Evolutionary conservation across 1,140 invertebrate genomes (phyloP), one percentile per base, ranked within the genome.

Genomic region (Philotrypesis tridentata): DNA sequence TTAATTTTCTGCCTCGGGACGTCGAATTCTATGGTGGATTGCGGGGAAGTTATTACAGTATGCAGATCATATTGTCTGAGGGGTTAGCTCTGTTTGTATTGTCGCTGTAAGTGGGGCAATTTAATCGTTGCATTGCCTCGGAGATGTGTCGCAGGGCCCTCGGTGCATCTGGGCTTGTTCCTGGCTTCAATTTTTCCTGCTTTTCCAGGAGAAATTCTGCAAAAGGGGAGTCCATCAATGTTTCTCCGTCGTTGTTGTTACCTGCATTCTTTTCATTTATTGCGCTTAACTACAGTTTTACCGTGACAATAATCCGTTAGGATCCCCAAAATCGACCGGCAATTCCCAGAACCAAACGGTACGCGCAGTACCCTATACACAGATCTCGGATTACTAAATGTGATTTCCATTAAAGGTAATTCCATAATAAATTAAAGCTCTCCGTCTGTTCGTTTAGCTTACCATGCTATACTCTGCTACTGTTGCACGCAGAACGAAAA

Each of bases 371-470:
- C 9, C 33, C 33, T 43, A 63, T 63, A 63, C 21, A 65, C 27
- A 65, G 9, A 9, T 65, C 9, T 29, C 63, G n/a, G 21, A 70
- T 40, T 70, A 37, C 5, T 9, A 17, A 29, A 55, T 73, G 8
- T 23, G n/a, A 73, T 73, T 48, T 40, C 37, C 27, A 73, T 73
- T 73, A 73, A 48, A 25, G 40, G 23, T 23, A 73, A 73, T 8
- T 73, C 27, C 48, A 9, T 73, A 73, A 55, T 27, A 21, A 73
- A 73, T 73, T 73, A 73, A 73, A 40, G 12, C 37, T 72, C 40
- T 21, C 14, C 17, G 3, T 37, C 40, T 21, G 1, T 17, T 2
- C 14, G n/a, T 33, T 33, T 70, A 21, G 12, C 67, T 33, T 0
- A 3, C 23, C 61, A 17, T n/a, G n/a, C n/a, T n/a, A n/a, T n/a